Evolutionary conservation across 2,113 vertebrate species (phyloP), one percentile per base, ranked within the genome.

Genomic region (Phoenicopterus ruber): DNA sequence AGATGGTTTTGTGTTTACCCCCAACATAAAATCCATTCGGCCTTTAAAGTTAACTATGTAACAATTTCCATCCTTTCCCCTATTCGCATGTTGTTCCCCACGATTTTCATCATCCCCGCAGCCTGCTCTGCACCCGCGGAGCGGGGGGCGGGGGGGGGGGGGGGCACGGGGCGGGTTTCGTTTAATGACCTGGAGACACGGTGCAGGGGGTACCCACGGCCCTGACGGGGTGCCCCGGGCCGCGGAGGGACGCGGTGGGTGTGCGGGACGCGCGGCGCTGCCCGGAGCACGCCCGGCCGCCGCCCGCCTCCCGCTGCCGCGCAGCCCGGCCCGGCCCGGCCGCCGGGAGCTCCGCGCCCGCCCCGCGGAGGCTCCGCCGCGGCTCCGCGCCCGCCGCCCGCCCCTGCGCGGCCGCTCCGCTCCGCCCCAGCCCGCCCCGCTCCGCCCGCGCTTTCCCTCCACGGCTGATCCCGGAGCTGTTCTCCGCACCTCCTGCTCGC

Each of bases 1-100:
- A 86, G 97, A 98, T 98, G 97, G 96, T 96, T 98, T 98, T 97
- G 98, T 98, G 97, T 97, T 97, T 98, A 96, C 96, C 90, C 88
- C 95, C 95, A 97, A 97, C 96, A 94, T 79, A 97, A 98, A 98
- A 98, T 98, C 97, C 97, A 96, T 96, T 96, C 90, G 73, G 92
- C 92, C 95, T 89, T 90, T 94, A 86, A 95, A 96, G 96, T 96
- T 97, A 94, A 92, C 94, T 93, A 1, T 86, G 72, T 44, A 74
- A 72, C 93, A 44, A 46, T 79, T 88, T 32, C 59, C 91, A 81
- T 22, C 54, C 59, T 81, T 79, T 82, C 26, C 83, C 55, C 52
- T 74, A 5, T 67, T 52, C 77, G 22, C 36, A 16, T 12, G 11
- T 49, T 90, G 88, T 91, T 73, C 58, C 42, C 36, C 4, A 17